Percentiles rank a stretch among this genome's conserved stretches.
phyloP scores from a whole-genome alignment of 2,888 invertebrate species.

The Drosophila paucipuncta region DNA sequence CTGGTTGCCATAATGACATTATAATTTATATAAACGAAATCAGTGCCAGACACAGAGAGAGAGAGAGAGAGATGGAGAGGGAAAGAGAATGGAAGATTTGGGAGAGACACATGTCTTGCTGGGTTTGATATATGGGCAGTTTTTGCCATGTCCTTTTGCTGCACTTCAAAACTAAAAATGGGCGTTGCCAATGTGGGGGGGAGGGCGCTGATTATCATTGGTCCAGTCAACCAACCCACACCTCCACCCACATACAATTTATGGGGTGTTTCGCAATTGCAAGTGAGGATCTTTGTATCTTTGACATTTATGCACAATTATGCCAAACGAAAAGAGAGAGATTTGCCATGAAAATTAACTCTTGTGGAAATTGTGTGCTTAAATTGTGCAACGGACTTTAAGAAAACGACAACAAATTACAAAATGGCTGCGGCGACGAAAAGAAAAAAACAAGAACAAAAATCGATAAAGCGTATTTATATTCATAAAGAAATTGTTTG shows the following conservation, averaged over 20 bases:
- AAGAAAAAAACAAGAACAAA: conserved; percentile 15
- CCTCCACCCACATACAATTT: conserved; percentile 48
- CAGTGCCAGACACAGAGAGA: conserved; percentile 58
- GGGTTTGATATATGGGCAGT: conserved; percentile 77
- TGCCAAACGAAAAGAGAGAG: conserved; percentile 50
- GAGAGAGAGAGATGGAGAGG: conserved; percentile 4
- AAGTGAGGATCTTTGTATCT: conserved; percentile 50
- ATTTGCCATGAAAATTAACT: conserved; percentile 71
- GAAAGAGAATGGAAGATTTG: neutral
- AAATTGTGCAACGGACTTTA: conserved; percentile 42
- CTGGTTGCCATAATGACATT: conserved; percentile 83
- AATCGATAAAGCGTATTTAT: conserved; percentile 76
- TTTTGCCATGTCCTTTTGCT: conserved; percentile 37
- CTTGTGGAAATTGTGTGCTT: conserved; percentile 34
- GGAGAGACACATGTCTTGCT: conserved; percentile 47
- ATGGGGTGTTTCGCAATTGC: conserved; percentile 65
- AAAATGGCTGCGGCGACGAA: conserved; percentile 37
- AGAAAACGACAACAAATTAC: conserved; percentile 36
- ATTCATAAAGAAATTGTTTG: conserved; percentile 73
- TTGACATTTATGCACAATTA: conserved; percentile 83
- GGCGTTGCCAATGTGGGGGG: conserved; percentile 36
- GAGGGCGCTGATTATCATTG: conserved; percentile 59
- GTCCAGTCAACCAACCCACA: conserved; percentile 26
- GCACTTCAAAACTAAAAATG: conserved; percentile 46
- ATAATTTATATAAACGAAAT: conserved; percentile 84